These are phyloP conservation scores for Motacilla alba DNA, from an alignment of 2,113 vertebrate species.

Conservation along the genomic window DNA sequence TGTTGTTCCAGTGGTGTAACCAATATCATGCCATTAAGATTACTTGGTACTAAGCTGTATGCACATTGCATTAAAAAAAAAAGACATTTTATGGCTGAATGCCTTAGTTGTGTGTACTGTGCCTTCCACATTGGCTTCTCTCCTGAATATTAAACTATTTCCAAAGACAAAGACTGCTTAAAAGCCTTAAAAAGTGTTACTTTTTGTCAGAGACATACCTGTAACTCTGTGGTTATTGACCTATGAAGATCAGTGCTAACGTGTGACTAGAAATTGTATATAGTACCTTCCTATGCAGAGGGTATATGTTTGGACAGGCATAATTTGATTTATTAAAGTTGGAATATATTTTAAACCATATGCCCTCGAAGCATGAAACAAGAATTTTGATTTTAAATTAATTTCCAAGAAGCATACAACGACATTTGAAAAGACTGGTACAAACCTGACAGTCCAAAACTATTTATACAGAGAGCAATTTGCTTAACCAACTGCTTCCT, in stretches of 20 bases:
- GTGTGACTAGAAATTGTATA: not conserved
- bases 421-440: conserved; percentile 14
- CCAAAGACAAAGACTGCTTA: not conserved
- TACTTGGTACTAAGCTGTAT: not conserved
- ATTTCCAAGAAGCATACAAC: conserved; percentile 46
- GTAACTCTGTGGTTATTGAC: not conserved
- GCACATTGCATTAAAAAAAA: conserved; percentile 24
- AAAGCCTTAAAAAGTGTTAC: not conserved
- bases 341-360: conserved; percentile 42
- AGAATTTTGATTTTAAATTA: conserved; percentile 65
- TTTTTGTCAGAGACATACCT: not conserved
- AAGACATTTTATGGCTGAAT: not conserved
- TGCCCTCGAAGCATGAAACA: conserved; percentile 51
- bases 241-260: not conserved
- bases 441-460: conserved; percentile 17
- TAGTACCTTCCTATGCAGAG: not conserved
- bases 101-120: not conserved
- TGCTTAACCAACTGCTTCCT: conserved; percentile 52
- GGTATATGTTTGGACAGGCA: not conserved
- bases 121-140: not conserved
- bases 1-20: conserved; percentile 27
- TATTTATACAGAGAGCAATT: conserved; percentile 38
- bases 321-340: conserved; percentile 49
- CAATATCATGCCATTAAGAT: conserved; percentile 30
- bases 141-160: not conserved